Evolutionary conservation across 92 coral and sea anemone genomes (phyloP).

Genomic region (Chrysogorgia sp.): DNA sequence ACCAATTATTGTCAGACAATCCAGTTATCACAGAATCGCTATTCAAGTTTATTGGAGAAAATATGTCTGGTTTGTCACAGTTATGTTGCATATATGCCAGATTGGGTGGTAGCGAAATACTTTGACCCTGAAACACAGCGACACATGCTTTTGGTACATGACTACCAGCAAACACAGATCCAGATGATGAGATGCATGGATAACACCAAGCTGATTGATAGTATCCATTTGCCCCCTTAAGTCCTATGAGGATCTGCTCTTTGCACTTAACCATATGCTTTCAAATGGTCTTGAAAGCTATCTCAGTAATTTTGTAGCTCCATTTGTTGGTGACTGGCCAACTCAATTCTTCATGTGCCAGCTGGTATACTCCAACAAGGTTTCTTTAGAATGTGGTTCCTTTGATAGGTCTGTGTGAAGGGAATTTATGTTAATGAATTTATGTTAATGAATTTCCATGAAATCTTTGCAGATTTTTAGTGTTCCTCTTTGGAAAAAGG

Average conservation of each 20-base stretch:
- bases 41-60: background rate
- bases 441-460: background rate
- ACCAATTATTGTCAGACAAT: background rate
- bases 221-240: conserved; percentile 16
- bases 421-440: background rate
- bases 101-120: conserved; percentile 38
- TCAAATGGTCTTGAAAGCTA: conserved; percentile 21
- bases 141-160: conserved; percentile 26
- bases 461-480: conserved; percentile 24
- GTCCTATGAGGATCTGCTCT: conserved; percentile 1
- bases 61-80: background rate
- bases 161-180: conserved; percentile 34
- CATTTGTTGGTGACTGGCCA: conserved; percentile 45
- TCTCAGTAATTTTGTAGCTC: conserved; percentile 20
- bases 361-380: conserved; percentile 14
- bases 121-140: conserved; percentile 33
- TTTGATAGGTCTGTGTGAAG: conserved; percentile 20
- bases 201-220: conserved; percentile 32
- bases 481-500: conserved; percentile 26
- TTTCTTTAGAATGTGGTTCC: conserved; percentile 30
- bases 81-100: conserved; percentile 14
- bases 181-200: conserved; percentile 17
- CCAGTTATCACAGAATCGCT: background rate
- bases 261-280: conserved; percentile 6
- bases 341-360: conserved; percentile 41